Percentiles rank a stretch among this genome's conserved stretches.
phyloP scores from a whole-genome alignment of 2,113 vertebrate genomes.

The Thermophis baileyi region DNA sequence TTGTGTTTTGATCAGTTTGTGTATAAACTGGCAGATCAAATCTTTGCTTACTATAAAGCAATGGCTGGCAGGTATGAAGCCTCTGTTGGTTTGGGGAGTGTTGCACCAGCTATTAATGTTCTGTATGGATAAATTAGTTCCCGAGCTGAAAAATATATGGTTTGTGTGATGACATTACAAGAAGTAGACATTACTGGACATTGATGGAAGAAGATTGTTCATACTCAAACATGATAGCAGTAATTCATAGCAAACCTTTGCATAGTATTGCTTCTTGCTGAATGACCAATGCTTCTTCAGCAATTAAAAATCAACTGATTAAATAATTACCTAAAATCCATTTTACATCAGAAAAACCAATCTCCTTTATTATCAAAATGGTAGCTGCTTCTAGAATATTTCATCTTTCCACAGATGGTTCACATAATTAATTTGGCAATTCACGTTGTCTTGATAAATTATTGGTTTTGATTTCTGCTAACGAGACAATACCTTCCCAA shows the following conservation, averaged over 20 bases:
- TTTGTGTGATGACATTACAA: background rate
- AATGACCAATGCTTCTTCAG: background rate
- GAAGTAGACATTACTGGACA: constrained; percentile 21
- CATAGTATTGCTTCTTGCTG: background rate
- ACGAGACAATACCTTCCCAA: background rate
- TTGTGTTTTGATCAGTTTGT: constrained; percentile 99
- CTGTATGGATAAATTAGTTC: constrained; percentile 21
- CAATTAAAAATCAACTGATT: background rate
- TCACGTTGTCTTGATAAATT: background rate
- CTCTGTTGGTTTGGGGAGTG: background rate
- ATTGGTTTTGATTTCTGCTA: background rate
- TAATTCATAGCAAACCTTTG: background rate
- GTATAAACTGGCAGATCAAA: constrained; percentile 98
- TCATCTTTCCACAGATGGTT: background rate
- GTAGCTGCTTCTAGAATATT: background rate
- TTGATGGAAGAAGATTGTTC: background rate
- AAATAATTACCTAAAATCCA: background rate
- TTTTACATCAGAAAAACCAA: background rate
- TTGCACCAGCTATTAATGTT: background rate
- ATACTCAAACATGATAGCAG: constrained; percentile 8
- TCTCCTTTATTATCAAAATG: background rate
- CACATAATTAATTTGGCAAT: background rate
- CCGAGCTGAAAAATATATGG: constrained; percentile 14
- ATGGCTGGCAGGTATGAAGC: constrained; percentile 94
- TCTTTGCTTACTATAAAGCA: constrained; percentile 99